Evolutionary conservation across 2,797 vertebrate species (phyloP), one percentile per base, ranked within the genome.

Genomic region (Anisognathus igniventris): DNA sequence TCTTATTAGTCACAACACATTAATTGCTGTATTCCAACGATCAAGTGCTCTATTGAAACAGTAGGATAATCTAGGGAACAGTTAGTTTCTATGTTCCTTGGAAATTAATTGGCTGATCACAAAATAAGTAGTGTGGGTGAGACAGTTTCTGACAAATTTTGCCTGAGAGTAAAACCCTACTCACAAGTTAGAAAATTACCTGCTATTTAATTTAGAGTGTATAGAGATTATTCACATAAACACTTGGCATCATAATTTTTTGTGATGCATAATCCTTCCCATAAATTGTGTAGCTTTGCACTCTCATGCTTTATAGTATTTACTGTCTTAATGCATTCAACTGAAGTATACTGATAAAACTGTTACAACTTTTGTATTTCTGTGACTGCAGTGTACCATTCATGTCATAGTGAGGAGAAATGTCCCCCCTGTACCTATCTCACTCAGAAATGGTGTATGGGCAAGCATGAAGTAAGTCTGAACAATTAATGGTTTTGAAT

Each of bases 381-480:
- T 97, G 23, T 96, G 79, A 40, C 48, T 95, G 30, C 96, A 99
- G 99, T 99, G 58, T 99, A 99, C 96, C 99, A 99, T 97, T 98
- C 99, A 92, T 99, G 99, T 98, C 99, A 99, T 60, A 99, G 97
- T 77, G 99, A 99, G 51, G 99, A 99, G 91, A 99, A 98, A 94
- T 99, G 99, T 92, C 99, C 99, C 15, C 99, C 99, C 8, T 99
- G 99, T 98, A 99, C 99, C 12, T 99, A 99, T 95, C 98, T 99
- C 60, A 99, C 98, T 90, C 98, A 99, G 97, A 99, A 99, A 84
- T 99, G 99, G 99, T 99, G 99, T 96, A 99, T 99, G 99, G 99
- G 99, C 86, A 99, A 98, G 81, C 99, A 99, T n/a, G 99, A 99
- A 98, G 99, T 99, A 98, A 98, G 96, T 93, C 72, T 88, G 68